These are phyloP conservation scores for Heterohyrax brucei DNA, from an alignment of 2,797 vertebrate species.

Conservation along the genomic window DNA sequence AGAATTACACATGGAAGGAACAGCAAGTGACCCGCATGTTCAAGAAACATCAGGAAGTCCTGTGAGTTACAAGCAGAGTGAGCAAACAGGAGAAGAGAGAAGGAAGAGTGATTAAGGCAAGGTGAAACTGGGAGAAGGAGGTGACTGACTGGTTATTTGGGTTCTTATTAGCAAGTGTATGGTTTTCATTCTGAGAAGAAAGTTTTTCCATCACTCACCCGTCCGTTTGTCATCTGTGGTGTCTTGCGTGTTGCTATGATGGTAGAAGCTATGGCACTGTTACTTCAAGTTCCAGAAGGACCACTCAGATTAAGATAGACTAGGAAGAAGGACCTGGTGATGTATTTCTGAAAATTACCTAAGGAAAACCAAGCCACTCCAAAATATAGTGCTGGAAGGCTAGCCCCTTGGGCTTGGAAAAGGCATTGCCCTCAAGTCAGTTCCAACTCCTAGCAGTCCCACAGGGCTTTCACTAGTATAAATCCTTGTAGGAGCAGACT, in stretches of 20 bases:
- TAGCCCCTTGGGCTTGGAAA: too few relatives aligned
- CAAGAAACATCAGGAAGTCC: background rate
- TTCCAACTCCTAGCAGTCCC: too few relatives aligned
- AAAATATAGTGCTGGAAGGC: background rate
- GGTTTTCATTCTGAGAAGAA: background rate
- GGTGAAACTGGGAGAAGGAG: background rate
- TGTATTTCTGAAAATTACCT: background rate
- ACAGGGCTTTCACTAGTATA: too few relatives aligned
- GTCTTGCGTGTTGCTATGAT: background rate
- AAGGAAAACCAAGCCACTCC: background rate
- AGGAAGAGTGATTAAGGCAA: background rate
- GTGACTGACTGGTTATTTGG: background rate
- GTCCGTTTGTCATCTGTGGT: background rate
- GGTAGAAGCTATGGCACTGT: background rate
- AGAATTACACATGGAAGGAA: background rate
- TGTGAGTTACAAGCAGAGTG: slow-evolving; percentile 45
- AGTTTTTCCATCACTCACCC: background rate
- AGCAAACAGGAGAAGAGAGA: background rate
- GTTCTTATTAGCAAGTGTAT: slow-evolving; percentile 32
- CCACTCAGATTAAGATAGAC: background rate
- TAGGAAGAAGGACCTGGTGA: background rate
- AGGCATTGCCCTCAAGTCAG: too few relatives aligned
- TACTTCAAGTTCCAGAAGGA: background rate
- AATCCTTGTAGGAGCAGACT: too few relatives aligned
- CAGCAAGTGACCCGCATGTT: background rate